phyloP scores from a whole-genome alignment of 2,797 vertebrate species.

The Muscicapa striata region DNA sequence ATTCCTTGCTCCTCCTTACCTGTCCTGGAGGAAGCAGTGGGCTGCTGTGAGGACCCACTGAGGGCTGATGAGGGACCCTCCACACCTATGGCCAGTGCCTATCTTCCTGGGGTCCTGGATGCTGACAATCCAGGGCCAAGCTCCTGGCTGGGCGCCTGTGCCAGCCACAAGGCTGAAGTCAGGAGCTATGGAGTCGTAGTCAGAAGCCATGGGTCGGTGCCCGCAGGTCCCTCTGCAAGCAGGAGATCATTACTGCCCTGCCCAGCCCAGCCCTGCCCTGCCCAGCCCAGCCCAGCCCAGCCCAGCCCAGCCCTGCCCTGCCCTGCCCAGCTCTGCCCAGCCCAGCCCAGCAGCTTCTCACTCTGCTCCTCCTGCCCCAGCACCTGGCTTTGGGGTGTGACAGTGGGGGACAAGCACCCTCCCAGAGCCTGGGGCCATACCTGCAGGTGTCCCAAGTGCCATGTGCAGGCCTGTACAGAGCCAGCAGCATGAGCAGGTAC shows the following conservation, averaged over 20 bases:
- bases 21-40: background rate
- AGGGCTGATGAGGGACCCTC: constrained; percentile 17
- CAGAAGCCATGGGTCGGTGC: too few species aligned
- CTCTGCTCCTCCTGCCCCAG: background rate
- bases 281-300: too few species aligned
- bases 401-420: background rate
- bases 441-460: background rate
- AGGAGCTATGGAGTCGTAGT: background rate
- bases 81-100: background rate
- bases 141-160: background rate
- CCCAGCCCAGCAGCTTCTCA: too few species aligned
- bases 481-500: background rate
- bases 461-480: background rate
- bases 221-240: constrained; percentile 15
- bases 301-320: background rate
- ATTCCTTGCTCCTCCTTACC: background rate
- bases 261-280: too few species aligned
- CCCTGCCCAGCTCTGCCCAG: too few species aligned
- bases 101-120: constrained; percentile 16
- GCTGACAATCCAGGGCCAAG: constrained; percentile 31
- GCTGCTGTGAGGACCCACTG: constrained; percentile 16
- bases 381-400: background rate
- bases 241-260: background rate
- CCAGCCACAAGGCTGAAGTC: background rate
- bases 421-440: background rate